Conservation (phyloP, 1,140 invertebrate species). For the Pseudomyrmex pallidus region DNA sequence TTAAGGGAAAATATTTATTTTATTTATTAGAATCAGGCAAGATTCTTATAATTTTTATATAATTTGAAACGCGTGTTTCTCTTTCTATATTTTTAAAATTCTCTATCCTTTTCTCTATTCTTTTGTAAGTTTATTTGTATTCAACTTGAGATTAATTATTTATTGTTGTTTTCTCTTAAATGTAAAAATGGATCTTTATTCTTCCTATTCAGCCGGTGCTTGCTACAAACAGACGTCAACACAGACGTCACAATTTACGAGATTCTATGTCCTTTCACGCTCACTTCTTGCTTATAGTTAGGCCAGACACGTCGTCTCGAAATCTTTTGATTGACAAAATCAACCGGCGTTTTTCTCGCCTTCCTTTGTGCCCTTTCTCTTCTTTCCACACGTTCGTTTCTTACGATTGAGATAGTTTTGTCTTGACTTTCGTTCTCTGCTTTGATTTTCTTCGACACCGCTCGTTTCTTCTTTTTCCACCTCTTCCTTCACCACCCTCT, state of each 20-base stretch:
- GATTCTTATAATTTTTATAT: neutral
- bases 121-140: slow-evolving; percentile 5
- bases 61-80: neutral
- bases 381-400: slow-evolving; percentile 24
- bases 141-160: slow-evolving; percentile 18
- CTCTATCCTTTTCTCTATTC: too few relatives aligned
- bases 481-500: slow-evolving; percentile 5
- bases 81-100: slow-evolving; percentile 1
- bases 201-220: slow-evolving; percentile 35
- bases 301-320: slow-evolving; percentile 63
- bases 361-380: slow-evolving; percentile 25
- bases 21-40: neutral
- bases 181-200: neutral
- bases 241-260: slow-evolving; percentile 19
- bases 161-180: slow-evolving; percentile 14
- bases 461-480: too few relatives aligned
- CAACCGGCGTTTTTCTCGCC: slow-evolving; percentile 63
- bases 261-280: slow-evolving; percentile 18
- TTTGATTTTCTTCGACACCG: neutral
- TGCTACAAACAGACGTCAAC: slow-evolving; percentile 26
- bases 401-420: slow-evolving; percentile 36
- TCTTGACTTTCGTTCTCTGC: slow-evolving; percentile 40
- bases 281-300: slow-evolving; percentile 70
- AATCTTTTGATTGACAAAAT: slow-evolving; percentile 77
- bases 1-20: neutral